These are phyloP conservation scores for Xestoiulus laeticollis DNA, from an alignment of 2,888 invertebrate genomes.

Conservation along the genomic window DNA sequence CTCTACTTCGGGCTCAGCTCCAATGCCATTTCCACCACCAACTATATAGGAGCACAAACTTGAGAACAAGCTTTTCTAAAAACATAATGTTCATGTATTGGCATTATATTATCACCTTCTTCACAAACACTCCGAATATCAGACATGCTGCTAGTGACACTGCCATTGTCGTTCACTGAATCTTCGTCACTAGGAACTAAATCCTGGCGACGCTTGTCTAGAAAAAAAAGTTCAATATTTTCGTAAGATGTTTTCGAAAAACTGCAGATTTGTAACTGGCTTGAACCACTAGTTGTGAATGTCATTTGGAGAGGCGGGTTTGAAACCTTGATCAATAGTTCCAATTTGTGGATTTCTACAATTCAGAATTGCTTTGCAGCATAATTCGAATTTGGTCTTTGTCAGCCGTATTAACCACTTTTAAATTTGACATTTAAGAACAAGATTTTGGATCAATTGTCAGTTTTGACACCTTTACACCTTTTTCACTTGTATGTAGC, in stretches of 20 bases:
- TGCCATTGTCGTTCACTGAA: conserved; percentile 80
- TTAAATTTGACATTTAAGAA: no score
- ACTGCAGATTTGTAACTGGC: neutral
- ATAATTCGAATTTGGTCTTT: no score
- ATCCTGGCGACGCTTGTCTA: conserved; percentile 47
- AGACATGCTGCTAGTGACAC: conserved; percentile 80
- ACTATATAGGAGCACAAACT: neutral
- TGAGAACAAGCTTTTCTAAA: neutral
- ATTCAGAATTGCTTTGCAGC: no score
- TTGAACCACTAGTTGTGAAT: no score
- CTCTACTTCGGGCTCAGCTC: conserved; percentile 66
- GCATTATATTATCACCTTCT: conserved; percentile 51
- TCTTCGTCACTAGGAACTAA: conserved; percentile 72
- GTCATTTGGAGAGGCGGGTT: no score
- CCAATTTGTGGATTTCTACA: no score
- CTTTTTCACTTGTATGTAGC: no score
- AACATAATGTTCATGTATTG: neutral
- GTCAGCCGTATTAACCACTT: no score
- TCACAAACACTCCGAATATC: conserved; percentile 74
- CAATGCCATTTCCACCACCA: conserved; percentile 49
- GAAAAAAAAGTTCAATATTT: neutral
- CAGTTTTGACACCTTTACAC: no score
- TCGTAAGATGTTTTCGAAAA: neutral
- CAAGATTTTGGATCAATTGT: no score
- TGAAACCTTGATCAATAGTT: no score